phyloP scores from a whole-genome alignment of 2,113 vertebrate genomes.

The Gadus chalcogrammus region DNA sequence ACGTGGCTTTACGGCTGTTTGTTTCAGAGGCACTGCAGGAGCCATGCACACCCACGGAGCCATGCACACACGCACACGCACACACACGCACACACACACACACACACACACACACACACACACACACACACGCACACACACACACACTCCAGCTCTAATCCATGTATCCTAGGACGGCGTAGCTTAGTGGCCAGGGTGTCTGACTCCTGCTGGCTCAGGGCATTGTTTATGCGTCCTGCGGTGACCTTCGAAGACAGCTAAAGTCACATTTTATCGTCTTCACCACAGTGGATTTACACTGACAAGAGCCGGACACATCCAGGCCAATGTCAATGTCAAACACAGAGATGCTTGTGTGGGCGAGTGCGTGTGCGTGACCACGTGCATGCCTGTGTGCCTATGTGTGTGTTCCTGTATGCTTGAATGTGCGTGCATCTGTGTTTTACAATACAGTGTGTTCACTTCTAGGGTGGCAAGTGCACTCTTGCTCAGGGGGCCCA shows the following conservation, averaged over 20 bases:
- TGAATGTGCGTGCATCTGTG: background rate
- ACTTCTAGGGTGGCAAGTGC: background rate
- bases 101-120: background rate
- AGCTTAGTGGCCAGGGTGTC: too few species aligned
- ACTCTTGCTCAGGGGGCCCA: background rate
- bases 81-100: background rate
- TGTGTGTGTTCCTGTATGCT: conserved; percentile 2
- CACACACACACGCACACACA: too few species aligned
- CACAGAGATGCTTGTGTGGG: background rate
- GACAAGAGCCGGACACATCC: background rate
- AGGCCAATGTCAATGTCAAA: background rate
- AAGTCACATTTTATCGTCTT: conserved; percentile 5
- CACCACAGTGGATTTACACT: background rate
- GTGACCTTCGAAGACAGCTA: conserved; percentile 30
- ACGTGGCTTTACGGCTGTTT: too few species aligned
- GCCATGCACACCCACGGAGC: background rate
- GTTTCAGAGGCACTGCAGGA: too few species aligned
- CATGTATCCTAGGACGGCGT: too few species aligned
- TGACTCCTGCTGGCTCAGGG: too few species aligned
- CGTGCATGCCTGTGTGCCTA: background rate
- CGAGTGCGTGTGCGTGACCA: background rate
- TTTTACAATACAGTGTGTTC: background rate
- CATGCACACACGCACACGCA: too few species aligned
- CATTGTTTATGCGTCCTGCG: background rate
- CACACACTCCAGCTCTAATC: too few species aligned